Evolutionary conservation across 2,888 invertebrate genomes (phyloP).

Genomic region (Bruchidius siliquastri): DNA sequence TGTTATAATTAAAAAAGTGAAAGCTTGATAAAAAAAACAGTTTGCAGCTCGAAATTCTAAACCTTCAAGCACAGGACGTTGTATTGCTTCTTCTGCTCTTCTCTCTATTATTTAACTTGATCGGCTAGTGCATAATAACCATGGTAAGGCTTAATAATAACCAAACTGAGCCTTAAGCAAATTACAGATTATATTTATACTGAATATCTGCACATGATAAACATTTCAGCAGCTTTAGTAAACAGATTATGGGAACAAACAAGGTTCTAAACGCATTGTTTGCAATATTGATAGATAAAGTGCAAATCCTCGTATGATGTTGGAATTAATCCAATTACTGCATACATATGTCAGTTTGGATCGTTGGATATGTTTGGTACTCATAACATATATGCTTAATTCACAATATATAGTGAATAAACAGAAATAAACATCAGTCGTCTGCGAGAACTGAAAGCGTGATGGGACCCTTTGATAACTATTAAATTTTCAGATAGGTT

Average conservation of each 20-base stretch:
- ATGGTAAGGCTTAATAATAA: too few relatives aligned
- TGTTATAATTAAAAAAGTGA: too few relatives aligned
- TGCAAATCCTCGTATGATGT: background rate
- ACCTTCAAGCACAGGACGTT: too few relatives aligned
- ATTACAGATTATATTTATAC: background rate
- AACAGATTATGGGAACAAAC: background rate
- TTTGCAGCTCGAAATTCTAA: too few relatives aligned
- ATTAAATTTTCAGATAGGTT: too few relatives aligned
- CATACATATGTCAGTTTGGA: background rate
- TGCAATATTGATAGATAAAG: background rate
- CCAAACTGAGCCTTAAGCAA: background rate
- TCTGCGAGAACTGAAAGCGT: too few relatives aligned
- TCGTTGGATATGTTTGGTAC: background rate
- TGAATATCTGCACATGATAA: background rate
- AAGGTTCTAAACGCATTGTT: background rate
- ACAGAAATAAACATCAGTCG: background rate
- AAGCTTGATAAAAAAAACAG: too few relatives aligned
- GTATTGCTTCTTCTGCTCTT: too few relatives aligned
- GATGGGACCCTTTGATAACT: too few relatives aligned
- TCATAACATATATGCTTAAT: background rate
- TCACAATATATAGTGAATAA: background rate
- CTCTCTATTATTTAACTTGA: too few relatives aligned
- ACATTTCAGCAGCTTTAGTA: background rate
- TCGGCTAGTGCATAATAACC: too few relatives aligned
- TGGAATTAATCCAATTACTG: background rate